A percentile compares a stretch with the other conserved stretches of the same genome.
These are phyloP conservation scores for Bombus pascuorum DNA, from an alignment of 1,140 invertebrate genomes.

Conservation along the genomic window DNA sequence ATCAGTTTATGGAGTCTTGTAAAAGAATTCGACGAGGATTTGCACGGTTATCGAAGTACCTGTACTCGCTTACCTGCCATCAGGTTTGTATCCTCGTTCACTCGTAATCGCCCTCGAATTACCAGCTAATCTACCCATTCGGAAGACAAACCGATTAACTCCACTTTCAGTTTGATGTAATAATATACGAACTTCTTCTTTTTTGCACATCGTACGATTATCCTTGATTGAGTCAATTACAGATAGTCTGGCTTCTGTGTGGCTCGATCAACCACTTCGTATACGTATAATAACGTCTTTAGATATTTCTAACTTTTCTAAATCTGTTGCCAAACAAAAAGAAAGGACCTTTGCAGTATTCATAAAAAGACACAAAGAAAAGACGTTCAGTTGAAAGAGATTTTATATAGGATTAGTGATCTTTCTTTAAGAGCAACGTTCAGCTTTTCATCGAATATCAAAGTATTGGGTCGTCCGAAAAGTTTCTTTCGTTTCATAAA, in stretches of 20 bases:
- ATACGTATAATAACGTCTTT: no score
- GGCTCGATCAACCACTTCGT: not conserved
- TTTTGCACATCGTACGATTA: rapidly evolving
- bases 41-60: not conserved
- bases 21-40: slow-evolving; percentile 64
- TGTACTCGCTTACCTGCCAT: not conserved
- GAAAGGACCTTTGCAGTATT: no score
- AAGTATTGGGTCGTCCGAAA: no score
- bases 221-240: no score
- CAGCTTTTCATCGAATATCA: not conserved
- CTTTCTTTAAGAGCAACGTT: no score
- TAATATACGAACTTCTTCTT: not conserved
- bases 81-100: not conserved
- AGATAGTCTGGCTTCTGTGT: no score
- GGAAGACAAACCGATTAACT: rapidly evolving
- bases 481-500: no score
- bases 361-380: rapidly evolving
- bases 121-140: not conserved
- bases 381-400: not conserved
- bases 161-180: rapidly evolving
- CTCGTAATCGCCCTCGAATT: slow-evolving; percentile 10
- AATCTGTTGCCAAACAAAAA: no score
- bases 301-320: rapidly evolving
- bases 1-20: slow-evolving; percentile 74
- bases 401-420: not conserved